Conservation (phyloP, 2,888 invertebrate genomes). For the Busseola fusca region DNA sequence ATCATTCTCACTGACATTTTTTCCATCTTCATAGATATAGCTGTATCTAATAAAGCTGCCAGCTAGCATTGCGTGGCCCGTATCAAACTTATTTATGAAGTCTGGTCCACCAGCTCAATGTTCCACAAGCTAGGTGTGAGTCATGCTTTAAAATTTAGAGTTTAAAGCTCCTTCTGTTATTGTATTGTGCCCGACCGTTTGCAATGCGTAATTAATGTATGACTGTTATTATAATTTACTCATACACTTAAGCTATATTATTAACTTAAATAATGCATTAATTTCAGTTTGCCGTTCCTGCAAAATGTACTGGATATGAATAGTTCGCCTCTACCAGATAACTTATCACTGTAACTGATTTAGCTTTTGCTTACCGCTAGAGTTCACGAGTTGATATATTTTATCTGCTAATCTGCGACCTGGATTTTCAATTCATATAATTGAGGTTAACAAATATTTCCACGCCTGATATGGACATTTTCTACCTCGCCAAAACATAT, state of each 20-base stretch:
- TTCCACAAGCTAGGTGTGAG: constrained; percentile 56
- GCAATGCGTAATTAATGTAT: constrained; percentile 58
- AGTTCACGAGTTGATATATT: constrained; percentile 44
- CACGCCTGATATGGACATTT: constrained; percentile 19
- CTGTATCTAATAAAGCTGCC: constrained; percentile 74
- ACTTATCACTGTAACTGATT: constrained; percentile 34
- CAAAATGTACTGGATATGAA: constrained; percentile 13
- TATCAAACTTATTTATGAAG: constrained; percentile 77
- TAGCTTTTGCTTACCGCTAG: constrained; percentile 19
- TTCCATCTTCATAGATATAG: constrained; percentile 61
- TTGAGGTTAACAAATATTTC: constrained; percentile 36
- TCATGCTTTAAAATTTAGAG: constrained; percentile 61
- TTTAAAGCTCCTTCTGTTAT: constrained; percentile 57
- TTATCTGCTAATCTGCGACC: constrained; percentile 46
- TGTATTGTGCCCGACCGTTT: constrained; percentile 51
- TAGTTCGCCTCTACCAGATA: constrained; percentile 24
- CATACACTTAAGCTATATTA: constrained; percentile 52
- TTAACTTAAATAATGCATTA: constrained; percentile 48
- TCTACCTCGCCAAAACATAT: constrained; percentile 3
- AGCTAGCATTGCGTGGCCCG: constrained; percentile 73
- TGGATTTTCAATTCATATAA: constrained; percentile 34
- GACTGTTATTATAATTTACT: constrained; percentile 58
- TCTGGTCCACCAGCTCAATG: constrained; percentile 57
- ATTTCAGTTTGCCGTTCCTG: constrained; percentile 22
- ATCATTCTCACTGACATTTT: constrained; percentile 71